Base-by-base conservation (phyloP, 2,113 vertebrate species). In the Cyphomyrus plagiostoma region DNA sequence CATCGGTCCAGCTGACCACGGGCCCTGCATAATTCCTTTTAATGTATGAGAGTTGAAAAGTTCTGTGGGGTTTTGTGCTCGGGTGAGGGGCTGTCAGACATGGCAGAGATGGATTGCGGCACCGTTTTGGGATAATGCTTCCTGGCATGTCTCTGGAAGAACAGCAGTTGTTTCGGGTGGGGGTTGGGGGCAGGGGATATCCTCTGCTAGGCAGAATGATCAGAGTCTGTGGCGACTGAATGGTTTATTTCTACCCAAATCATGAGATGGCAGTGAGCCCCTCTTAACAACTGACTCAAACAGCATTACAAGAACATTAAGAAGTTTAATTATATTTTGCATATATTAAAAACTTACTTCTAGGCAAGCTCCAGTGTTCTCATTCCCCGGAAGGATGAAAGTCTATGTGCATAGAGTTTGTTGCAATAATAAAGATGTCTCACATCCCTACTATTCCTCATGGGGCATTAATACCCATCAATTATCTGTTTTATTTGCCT, bases 1-100 rank as follows among this genome's bases (percentile, higher is more conserved):
- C 93, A 93, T 92, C 95, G 94, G 95, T 94, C 89, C 35, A 88
- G 92, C 90, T 89, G 91, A 93, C 92, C 92, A 93, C 92, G 92
- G 89, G 91, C 89, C 91, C 91, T 92, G 93, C 92, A 95, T 95
- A 94, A 95, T 94, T 93, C 92, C 92, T 91, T 92, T 93, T 95
- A 95, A 96, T 95, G 94, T 94, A 94, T 92, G 74, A 42, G 35
- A 80, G 30, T 80, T 39, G 74, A 91, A 93, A 91, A 92, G 92
- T 88, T 53, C 21, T 70, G 26, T 90, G 92, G 92, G 49, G 58
- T 87, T 89, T 23, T 11, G 11, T 26, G 85, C 26, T 56, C 1
- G 50, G 85, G 85, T 23, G 46, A 30, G 74, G 82, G 21, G 52
- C 46, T 56, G 86, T 77, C 90, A 89, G 48, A 56, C 26, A 8